Percentiles rank a stretch among this genome's conserved stretches.
These are phyloP conservation scores for Rhadinocentrus ornatus DNA, from an alignment of 2,797 vertebrate species.

Conservation along the genomic window DNA sequence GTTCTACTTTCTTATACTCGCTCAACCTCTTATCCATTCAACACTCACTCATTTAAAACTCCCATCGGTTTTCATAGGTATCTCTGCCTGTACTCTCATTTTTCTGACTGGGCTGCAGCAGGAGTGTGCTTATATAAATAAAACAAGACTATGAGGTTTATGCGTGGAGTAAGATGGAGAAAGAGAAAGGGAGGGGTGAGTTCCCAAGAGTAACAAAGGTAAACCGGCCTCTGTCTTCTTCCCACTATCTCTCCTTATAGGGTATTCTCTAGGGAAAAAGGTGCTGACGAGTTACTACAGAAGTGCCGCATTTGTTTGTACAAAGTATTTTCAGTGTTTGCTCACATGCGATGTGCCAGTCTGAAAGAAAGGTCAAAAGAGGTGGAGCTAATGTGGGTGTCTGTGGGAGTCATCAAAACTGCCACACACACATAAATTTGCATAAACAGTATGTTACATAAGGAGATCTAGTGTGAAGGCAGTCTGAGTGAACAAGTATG, in stretches of 20 bases:
- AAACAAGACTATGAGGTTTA: conserved; percentile 75
- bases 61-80: neutral
- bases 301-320: conserved; percentile 17
- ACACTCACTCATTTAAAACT: conserved; percentile 13
- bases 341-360: conserved; percentile 22
- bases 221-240: conserved; percentile 40
- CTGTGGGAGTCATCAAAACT: conserved; percentile 12
- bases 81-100: conserved; percentile 28
- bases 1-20: neutral
- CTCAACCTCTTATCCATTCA: neutral
- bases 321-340: conserved; percentile 23
- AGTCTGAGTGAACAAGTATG: conserved; percentile 3
- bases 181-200: conserved; percentile 16
- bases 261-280: conserved; percentile 60
- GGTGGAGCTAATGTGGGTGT: conserved; percentile 3
- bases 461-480: conserved; percentile 21
- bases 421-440: neutral
- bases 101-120: conserved; percentile 27
- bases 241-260: conserved; percentile 61
- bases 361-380: conserved; percentile 26
- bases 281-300: conserved; percentile 11
- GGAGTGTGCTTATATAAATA: conserved; percentile 75
- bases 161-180: conserved; percentile 27
- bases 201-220: conserved; percentile 52
- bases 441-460: conserved; percentile 25